Evolutionary conservation across 1,140 invertebrate genomes (phyloP), one percentile per base, ranked within the genome.

Genomic region (Ylistrum balloti): DNA sequence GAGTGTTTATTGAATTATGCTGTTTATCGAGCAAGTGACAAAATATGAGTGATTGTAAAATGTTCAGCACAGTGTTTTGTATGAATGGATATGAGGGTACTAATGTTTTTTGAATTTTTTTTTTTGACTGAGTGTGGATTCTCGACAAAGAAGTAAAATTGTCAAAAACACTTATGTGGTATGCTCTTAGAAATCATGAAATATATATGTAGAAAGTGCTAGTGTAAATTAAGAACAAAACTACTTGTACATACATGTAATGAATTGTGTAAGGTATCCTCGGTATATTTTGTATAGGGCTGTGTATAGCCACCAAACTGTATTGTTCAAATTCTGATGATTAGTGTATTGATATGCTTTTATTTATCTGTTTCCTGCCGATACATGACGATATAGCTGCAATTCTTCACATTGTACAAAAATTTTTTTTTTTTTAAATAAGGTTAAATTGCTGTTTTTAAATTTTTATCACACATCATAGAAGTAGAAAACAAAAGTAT

Each of bases 61-160:
- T 56, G 3, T 11, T 56, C 3, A 56, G 35, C 35, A 13, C 13
- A 22, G 45, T 20, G 20, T 20, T 56, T 2, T 56, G 13, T 20
- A 56, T 20, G 22, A 56, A 56, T 56, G 45, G 3, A 9, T 74
- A 28, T 11, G n/a, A 5, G 56, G 3, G 1, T 1, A 17, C 0
- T 5, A 28, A 28, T 28, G n/a, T 9, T 74, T 5, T 28, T 11
- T 74, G 9, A 2, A 28, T 28, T 74, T 3, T 74, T 1, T 28
- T 28, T 74, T 28, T 28, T 74, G 22, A n/a, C 9, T 74, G 56
- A 5, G 56, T 28, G n/a, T 28, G 56, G 28, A 74, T 74, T 74
- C 56, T 74, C 56, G 56, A 74, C 56, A 74, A 74, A 74, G 56
- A 74, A 74, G 56, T 74, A 74, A 74, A 74, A 74, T 74, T 74